Evolutionary conservation across 1,140 invertebrate genomes (phyloP).

Genomic region (Araneus ventricosus): DNA sequence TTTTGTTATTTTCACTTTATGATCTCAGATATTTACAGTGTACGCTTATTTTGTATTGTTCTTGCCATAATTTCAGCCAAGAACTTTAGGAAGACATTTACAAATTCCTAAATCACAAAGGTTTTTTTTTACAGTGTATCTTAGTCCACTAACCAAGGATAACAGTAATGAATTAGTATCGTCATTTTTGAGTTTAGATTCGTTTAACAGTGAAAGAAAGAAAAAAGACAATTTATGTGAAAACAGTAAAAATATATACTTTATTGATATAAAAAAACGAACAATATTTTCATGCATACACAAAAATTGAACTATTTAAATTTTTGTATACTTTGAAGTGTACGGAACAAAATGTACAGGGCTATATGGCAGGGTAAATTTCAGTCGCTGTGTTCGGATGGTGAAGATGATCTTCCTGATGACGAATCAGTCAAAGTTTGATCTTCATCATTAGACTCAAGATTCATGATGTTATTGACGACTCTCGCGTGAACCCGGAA

Average conservation of each 20-base stretch:
- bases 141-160: no score
- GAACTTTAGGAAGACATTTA: no score
- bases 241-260: constrained; percentile 16
- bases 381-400: constrained; percentile 24
- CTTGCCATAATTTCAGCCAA: no score
- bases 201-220: neutral
- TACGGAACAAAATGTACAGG: neutral
- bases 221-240: neutral
- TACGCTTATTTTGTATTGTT: no score
- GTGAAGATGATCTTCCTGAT: neutral
- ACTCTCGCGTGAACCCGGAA: constrained; percentile 62
- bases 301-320: neutral
- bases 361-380: neutral
- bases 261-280: neutral
- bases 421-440: neutral
- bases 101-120: no score
- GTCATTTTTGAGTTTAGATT: no score
- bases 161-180: no score
- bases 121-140: no score
- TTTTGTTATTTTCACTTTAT: no score
- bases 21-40: no score
- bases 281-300: neutral
- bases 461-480: constrained; percentile 20
- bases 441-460: neutral
- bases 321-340: constrained; percentile 3